Base-by-base conservation (phyloP, 2,888 invertebrate species). In the Cistogaster globosa region DNA sequence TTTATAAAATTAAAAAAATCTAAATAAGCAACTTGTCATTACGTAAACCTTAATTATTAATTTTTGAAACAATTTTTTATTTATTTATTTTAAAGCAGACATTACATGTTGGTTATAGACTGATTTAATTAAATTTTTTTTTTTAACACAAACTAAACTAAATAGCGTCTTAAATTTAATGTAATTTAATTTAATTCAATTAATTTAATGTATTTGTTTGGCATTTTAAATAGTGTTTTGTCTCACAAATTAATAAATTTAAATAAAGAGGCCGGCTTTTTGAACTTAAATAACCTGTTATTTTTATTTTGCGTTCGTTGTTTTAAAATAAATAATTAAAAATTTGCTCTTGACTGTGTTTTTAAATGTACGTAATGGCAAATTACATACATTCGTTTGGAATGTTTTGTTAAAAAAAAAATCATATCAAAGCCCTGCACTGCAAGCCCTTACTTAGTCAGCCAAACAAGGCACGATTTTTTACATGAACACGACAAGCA, bases 401-500 rank as follows among this genome's bases (percentile, higher is more conserved):
- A 48, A 26, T 62, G 18, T 60, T 18, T 55, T 22, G 20, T 18
- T 12, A 4, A 32, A 22, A 12, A 16, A 18, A 8, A 11, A 51
- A 51, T 53, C 42, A 81, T 60, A 65, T 74, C 58, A 62, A 69
- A 79, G 58, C 78, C 82, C 82, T 74, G n/a, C 42, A 53, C 45
- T 45, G 22, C n/a, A 65, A 65, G 75, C 82, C 78, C 85, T 77
- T 77, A 71, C n/a, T 62, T 78, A 60, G 78, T 57, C 79, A 85
- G 78, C 53, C 74, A 87, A 81, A 86, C 87, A 85, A 88, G 88
- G 87, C 88, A 88, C 88, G 87, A 87, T 89, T 89, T 86, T 62
- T 87, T 83, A 76, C 72, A 78, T 75, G 87, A 87, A 88, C 89
- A 90, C 88, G 89, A 88, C 90, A 88, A 88, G 90, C 89, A 90